These are phyloP conservation scores for Catocala nupta DNA, from an alignment of 2,888 invertebrate species.

Conservation along the genomic window DNA sequence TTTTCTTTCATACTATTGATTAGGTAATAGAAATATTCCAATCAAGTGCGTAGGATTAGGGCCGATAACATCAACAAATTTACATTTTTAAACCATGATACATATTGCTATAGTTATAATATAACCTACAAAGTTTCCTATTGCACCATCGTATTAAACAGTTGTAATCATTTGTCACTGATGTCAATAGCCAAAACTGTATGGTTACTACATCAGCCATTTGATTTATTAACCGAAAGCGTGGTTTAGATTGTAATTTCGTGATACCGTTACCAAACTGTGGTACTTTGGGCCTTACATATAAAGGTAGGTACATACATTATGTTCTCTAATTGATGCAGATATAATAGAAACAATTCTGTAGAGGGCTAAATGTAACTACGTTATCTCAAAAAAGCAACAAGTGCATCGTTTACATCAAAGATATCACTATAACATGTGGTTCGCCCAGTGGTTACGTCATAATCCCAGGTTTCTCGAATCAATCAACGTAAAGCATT, in stretches of 20 bases:
- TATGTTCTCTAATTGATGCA: constrained; percentile 24
- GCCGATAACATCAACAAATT: constrained; percentile 29
- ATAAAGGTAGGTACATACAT: constrained; percentile 5
- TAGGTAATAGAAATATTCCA: constrained; percentile 15
- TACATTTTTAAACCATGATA: constrained; percentile 28
- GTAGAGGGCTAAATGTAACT: constrained; percentile 17
- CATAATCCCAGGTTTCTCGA: too few species aligned
- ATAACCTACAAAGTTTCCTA: constrained; percentile 26
- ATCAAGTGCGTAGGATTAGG: constrained; percentile 13
- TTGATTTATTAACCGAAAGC: constrained; percentile 64
- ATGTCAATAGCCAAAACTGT: constrained; percentile 48
- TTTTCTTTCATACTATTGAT: constrained; percentile 10
- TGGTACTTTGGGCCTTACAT: constrained; percentile 35
- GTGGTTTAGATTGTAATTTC: constrained; percentile 54
- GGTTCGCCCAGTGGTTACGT: too few species aligned
- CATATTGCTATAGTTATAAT: constrained; percentile 25
- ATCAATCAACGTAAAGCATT: too few species aligned
- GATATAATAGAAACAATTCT: constrained; percentile 16
- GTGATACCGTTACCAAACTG: constrained; percentile 53
- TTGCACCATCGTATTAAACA: constrained; percentile 51
- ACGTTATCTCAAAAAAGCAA: constrained; percentile 27
- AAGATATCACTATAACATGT: too few species aligned
- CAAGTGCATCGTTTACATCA: too few species aligned
- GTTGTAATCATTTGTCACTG: constrained; percentile 63
- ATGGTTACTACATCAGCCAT: constrained; percentile 60